Conservation (phyloP, 2,113 vertebrate species). For the Acinonyx jubatus region DNA sequence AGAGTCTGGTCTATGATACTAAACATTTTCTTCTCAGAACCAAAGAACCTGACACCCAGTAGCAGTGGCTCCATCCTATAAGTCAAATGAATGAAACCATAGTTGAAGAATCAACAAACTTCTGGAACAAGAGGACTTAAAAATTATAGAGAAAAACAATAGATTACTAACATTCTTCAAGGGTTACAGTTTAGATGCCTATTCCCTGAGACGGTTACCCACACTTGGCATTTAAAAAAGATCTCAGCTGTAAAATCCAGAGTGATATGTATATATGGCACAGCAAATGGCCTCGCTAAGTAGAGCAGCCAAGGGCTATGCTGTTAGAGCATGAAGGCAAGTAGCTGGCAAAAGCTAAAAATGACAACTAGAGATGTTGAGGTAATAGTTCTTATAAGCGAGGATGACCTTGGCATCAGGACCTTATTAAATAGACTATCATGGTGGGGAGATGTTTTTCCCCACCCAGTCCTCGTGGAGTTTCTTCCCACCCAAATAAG, state of each 20-base stretch:
- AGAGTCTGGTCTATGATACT: neutral
- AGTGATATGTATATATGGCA: constrained; percentile 59
- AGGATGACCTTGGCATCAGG: constrained; percentile 51
- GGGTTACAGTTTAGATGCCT: neutral
- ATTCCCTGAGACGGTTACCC: neutral
- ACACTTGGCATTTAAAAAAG: constrained; percentile 14
- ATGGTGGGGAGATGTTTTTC: neutral
- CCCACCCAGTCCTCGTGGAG: neutral
- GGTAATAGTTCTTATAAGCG: constrained; percentile 53
- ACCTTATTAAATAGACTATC: constrained; percentile 32
- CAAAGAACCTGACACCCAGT: neutral
- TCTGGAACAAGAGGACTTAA: neutral
- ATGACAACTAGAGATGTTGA: constrained; percentile 67
- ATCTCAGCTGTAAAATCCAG: constrained; percentile 45
- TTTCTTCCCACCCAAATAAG: neutral
- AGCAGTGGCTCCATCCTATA: neutral
- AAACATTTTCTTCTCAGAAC: neutral
- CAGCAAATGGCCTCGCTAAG: constrained; percentile 47
- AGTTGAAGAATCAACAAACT: neutral
- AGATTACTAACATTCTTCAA: neutral
- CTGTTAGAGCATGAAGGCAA: constrained; percentile 42
- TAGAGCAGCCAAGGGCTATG: constrained; percentile 1
- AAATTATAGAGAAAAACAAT: neutral
- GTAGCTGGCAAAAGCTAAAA: constrained; percentile 67
- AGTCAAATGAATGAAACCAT: neutral